Conservation (phyloP, 1,140 invertebrate genomes). For the Papilio dardanus region DNA sequence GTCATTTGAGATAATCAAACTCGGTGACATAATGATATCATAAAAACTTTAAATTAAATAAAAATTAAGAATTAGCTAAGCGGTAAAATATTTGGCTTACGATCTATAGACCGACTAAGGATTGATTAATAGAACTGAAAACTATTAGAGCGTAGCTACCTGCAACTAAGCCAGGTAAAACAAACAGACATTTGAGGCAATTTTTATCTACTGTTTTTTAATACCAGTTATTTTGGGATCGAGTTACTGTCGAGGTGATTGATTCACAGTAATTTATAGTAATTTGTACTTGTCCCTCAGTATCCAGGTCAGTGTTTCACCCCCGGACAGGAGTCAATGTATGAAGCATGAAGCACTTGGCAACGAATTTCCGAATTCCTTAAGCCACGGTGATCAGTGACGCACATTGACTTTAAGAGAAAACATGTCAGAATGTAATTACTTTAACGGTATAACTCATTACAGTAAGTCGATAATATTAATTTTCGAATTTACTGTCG, state of each 20-base stretch:
- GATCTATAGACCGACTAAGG: background rate
- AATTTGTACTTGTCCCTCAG: background rate
- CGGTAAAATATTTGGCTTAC: background rate
- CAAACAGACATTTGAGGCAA: background rate
- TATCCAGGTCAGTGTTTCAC: background rate
- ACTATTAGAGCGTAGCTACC: background rate
- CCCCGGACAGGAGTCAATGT: constrained; percentile 34
- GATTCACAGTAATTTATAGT: constrained; percentile 28
- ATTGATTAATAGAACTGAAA: background rate
- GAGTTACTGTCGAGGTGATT: background rate
- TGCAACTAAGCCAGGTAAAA: background rate
- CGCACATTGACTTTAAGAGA: background rate
- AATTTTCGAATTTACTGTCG: background rate
- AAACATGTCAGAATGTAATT: constrained; percentile 14
- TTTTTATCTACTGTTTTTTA: background rate
- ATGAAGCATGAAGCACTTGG: constrained; percentile 54
- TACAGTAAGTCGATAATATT: background rate
- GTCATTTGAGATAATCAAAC: background rate
- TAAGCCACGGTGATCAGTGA: constrained; percentile 46
- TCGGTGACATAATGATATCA: background rate
- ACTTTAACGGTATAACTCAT: constrained; percentile 23
- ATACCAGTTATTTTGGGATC: too few species aligned
- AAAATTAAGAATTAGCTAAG: background rate
- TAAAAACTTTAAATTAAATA: constrained; percentile 18
- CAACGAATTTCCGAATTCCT: constrained; percentile 56